phyloP scores from a whole-genome alignment of 2,888 invertebrate species.

The Drosophila mimica region DNA sequence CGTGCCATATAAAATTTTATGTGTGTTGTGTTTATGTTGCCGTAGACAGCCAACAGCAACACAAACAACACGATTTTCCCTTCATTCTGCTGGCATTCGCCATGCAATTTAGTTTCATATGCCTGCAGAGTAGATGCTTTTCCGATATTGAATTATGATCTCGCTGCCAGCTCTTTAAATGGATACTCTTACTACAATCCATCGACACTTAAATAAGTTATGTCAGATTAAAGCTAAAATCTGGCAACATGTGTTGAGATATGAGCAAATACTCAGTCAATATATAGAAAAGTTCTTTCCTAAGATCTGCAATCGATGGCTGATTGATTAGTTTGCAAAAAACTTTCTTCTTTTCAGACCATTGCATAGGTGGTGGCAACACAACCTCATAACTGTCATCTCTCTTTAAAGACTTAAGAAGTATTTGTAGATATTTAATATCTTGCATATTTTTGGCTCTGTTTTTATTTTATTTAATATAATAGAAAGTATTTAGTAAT shows the following conservation, averaged over 20 bases:
- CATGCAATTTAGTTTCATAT: slow-evolving; percentile 73
- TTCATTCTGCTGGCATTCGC: slow-evolving; percentile 51
- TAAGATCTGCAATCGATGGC: background rate
- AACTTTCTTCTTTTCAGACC: background rate
- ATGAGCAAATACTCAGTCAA: background rate
- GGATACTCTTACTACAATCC: slow-evolving; percentile 19
- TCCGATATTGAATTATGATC: slow-evolving; percentile 78
- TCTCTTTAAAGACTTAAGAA: background rate
- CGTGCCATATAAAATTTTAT: slow-evolving; percentile 75
- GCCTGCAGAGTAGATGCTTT: slow-evolving; percentile 63
- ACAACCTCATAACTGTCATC: background rate
- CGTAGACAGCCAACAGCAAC: slow-evolving; percentile 53
- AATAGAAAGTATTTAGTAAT: background rate
- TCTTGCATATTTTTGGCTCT: background rate
- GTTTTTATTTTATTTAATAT: background rate
- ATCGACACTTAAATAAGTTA: slow-evolving; percentile 56
- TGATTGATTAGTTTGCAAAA: slow-evolving; percentile 6
- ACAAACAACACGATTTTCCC: slow-evolving; percentile 18
- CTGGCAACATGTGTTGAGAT: slow-evolving; percentile 39
- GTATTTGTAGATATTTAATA: background rate
- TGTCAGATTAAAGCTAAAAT: slow-evolving; percentile 49
- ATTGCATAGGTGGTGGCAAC: background rate
- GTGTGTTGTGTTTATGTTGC: slow-evolving; percentile 65
- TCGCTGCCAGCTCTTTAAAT: slow-evolving; percentile 63
- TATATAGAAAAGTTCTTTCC: background rate